Base-by-base conservation (phyloP, 2,113 vertebrate species). In the Alces alces region DNA sequence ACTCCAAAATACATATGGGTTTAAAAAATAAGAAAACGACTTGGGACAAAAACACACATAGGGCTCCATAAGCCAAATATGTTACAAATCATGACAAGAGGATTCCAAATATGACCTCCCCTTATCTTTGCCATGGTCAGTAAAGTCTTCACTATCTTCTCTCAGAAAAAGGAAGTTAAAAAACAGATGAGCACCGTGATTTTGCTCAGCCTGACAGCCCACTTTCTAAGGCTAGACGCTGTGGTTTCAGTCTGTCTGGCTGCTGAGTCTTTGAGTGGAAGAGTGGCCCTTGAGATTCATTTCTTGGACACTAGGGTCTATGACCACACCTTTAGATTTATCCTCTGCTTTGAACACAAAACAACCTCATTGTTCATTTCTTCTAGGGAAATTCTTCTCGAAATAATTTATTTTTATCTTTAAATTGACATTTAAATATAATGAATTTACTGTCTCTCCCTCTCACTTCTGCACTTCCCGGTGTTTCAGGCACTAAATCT, bases 1-100 rank as follows among this genome's bases (percentile, higher is more conserved):
- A 98, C 97, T 98, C 97, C 96, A 97, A 98, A 98, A 96, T 98
- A 92, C 96, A 97, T 97, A 98, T 92, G 97, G 86, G 94, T 91
- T 97, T 96, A 86, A 97, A 97, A 98, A 97, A 97, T 84, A 95
- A 97, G 84, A 94, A 91, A 97, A 90, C 43, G 97, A 97, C 96
- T 98, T 86, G 90, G 80, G 97, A 92, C 94, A 89, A 98, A 98
- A 97, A 95, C 86, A 96, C 50, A 95, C 57, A 95, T 89, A 96
- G 14, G 83, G 28, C 90, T 97, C 98, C 94, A 95, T 96, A 97
- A 96, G 55, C 91, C 93, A 60, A 96, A 90, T 96, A 97, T 97
- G 86, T 92, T 97, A 96, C 43, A 96, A 97, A 66, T 58, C 19
- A 2, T 76, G 94, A 47, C 39, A 96, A 97, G 87, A 86, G 16